phyloP scores from a whole-genome alignment of 2,797 vertebrate genomes.

The Oreortyx pictus region DNA sequence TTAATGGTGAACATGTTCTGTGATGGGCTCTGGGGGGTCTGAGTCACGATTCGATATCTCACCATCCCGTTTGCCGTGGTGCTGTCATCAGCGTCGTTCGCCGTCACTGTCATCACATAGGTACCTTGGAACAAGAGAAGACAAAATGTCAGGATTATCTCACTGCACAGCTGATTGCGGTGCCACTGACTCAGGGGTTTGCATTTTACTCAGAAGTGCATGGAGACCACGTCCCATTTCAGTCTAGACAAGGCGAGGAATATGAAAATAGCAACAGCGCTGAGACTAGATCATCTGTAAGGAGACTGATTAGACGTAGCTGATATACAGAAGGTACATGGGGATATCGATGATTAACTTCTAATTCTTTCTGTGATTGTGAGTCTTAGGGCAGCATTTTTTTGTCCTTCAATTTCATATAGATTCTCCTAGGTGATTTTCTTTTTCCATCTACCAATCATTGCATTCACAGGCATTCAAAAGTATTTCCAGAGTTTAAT shows the following conservation, averaged over 20 bases:
- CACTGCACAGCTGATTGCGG: background rate
- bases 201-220: background rate
- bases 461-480: background rate
- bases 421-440: background rate
- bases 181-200: fast-evolving
- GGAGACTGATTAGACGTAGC: slow-evolving; percentile 10
- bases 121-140: slow-evolving; percentile 82
- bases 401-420: slow-evolving; percentile 16
- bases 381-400: slow-evolving; percentile 38
- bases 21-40: slow-evolving; percentile 93
- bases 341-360: slow-evolving; percentile 47
- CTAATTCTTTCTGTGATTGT: slow-evolving; percentile 57
- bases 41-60: slow-evolving; percentile 92
- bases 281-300: slow-evolving; percentile 11
- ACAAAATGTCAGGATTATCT: background rate
- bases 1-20: slow-evolving; percentile 98
- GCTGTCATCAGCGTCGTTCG: slow-evolving; percentile 91
- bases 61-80: slow-evolving; percentile 96
- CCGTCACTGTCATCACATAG: slow-evolving; percentile 94
- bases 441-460: background rate
- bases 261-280: slow-evolving; percentile 34
- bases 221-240: background rate
- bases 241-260: background rate
- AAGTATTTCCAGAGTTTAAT: background rate
- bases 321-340: background rate